Conservation (phyloP, 2,888 invertebrate genomes). For the Chymomyza caudatula region DNA sequence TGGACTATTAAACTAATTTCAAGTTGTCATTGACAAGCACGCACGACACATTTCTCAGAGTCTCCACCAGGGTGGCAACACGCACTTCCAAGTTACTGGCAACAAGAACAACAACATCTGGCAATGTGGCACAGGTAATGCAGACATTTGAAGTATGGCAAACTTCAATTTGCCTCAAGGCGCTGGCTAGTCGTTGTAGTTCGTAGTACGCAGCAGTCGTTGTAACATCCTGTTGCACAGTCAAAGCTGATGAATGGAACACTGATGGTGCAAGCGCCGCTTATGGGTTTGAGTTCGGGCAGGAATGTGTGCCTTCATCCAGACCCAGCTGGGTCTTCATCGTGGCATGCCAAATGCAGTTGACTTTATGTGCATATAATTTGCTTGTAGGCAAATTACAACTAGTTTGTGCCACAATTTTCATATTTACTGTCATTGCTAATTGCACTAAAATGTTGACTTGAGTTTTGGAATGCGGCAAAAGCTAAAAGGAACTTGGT, state of each 20-base stretch:
- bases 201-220: not conserved
- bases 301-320: not conserved
- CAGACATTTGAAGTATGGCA: constrained; percentile 46
- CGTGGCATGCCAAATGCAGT: constrained; percentile 55
- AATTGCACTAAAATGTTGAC: constrained; percentile 71
- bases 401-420: constrained; percentile 51
- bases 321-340: not conserved
- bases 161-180: constrained; percentile 39
- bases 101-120: constrained; percentile 10
- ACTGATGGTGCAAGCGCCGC: not conserved
- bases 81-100: constrained; percentile 25
- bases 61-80: constrained; percentile 17
- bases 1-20: constrained; percentile 71
- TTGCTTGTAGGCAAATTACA: constrained; percentile 62
- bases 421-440: constrained; percentile 71
- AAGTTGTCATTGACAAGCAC: constrained; percentile 68
- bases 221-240: constrained; percentile 45
- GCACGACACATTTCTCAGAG: constrained; percentile 39
- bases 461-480: not conserved
- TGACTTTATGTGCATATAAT: constrained; percentile 43
- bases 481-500: not conserved
- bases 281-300: not conserved
- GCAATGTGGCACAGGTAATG: not conserved
- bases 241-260: constrained; percentile 45
- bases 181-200: not conserved